Base-by-base conservation (phyloP, 1,140 invertebrate genomes). In the Drosophila kohkoa region DNA sequence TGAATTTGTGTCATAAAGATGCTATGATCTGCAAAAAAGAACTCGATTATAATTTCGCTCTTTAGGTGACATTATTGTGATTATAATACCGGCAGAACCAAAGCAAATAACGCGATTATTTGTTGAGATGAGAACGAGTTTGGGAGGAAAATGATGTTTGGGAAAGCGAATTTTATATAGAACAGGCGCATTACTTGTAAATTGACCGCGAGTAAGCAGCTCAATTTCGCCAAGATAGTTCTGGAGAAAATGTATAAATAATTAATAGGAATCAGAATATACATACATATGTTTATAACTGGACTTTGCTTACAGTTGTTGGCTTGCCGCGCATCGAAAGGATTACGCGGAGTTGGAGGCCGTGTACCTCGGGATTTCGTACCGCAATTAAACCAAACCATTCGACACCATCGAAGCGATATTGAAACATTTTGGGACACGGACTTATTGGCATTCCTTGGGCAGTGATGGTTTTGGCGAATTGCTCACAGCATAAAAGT, bases 1-100 rank as follows among this genome's bases (percentile, higher is more conserved):
- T 92, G 91, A 48, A 92, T 92, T 73, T 90, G 91, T 25, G 91
- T 92, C 79, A 92, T 87, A 38, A 92, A 92, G 32, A 90, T 85
- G 51, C 91, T 88, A 48, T 88, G 86, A 74, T 92, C 91, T 92
- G 59, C 13, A 48, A 38, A 15, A 16, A 43, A 13, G 43, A 10
- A 15, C 3, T 25, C 20, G 3, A 25, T 25, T 10, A 38, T 38
- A 10, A 25, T 25, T 25, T 25, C 20, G 20, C 20, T 38, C 6
- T 38, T 10, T 11, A 11, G 6, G 6, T 38, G 1, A 0, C 6
- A 8, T n/a, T 28, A 11, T 11, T 7, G 0, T 30, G 10, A 3
- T 15, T 13, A 38, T 62, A 30, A 32, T 62, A 91, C 91, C 91
- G 54, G 64, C 75, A 16, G 79, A 70, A 58, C 91, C 91, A 13